Conservation (phyloP, 2,113 vertebrate species). For the Thinocorus orbignyianus region DNA sequence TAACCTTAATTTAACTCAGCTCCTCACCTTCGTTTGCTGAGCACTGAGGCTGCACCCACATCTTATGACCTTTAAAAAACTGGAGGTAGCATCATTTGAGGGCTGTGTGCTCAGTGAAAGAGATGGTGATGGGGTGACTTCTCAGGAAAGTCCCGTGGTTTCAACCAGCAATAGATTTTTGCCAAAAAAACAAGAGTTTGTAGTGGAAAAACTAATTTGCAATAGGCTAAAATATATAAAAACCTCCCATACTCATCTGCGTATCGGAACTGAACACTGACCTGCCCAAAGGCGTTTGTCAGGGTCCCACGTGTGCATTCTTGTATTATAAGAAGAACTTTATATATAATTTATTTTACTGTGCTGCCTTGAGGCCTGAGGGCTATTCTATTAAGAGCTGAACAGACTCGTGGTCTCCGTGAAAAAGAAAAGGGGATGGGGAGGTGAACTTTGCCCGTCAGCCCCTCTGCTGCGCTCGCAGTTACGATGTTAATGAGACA, state of each 20-base stretch:
- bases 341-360: background rate
- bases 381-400: slow-evolving; percentile 23
- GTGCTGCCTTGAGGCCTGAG: background rate
- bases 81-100: background rate
- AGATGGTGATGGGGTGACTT: background rate
- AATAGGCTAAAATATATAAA: background rate
- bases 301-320: background rate
- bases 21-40: background rate
- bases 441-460: background rate
- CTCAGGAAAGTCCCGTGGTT: background rate
- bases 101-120: background rate
- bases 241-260: background rate
- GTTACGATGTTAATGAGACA: slow-evolving; percentile 17
- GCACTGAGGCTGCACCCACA: background rate
- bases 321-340: background rate
- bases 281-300: background rate
- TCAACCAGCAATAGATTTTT: background rate
- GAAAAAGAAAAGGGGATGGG: background rate
- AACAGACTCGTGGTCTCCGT: slow-evolving; percentile 20
- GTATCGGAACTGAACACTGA: background rate
- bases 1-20: background rate
- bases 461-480: background rate
- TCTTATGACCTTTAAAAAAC: background rate
- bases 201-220: background rate
- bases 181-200: background rate